Base-by-base conservation (phyloP, 2,888 invertebrate genomes). In the Diploptera punctata region DNA sequence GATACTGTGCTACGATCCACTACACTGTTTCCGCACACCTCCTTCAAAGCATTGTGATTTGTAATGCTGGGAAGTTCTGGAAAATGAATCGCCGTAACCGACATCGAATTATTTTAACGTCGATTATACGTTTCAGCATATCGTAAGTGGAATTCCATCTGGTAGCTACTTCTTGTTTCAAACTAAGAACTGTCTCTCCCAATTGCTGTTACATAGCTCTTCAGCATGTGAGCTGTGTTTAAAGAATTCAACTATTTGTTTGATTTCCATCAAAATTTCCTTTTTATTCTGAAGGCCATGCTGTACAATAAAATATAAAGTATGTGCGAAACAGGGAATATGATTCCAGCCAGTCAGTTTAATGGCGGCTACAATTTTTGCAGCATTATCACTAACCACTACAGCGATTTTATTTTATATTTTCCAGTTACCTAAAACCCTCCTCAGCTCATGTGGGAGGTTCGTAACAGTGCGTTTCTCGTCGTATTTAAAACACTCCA, bases 261-360 rank as follows among this genome's bases (percentile, higher is more conserved):
- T 68, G 10, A 68, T 19, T 67, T 67, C 47, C 3, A 21, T 21
- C 10, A 54, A n/a, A 3, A 54, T 47, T 3, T 26, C 31, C 29
- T 68, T 52, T 24, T 54, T 57, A 19, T 33, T 9, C n/a, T 44
- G 2, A 49, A 21, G 18, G 16, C 43, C 44, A 49, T 67, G 13
- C 16, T 44, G 29, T n/a, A 65, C 26, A 69, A 79, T 72, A 49
- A 79, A 73, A 74, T 79, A 79, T 49, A 80, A 65, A 54, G 73
- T 77, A 70, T 80, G 79, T 26, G 79, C 79, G 68, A 77, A 79
- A 74, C 79, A 80, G 47, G 76, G 38, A n/a, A 79, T 65, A 75
- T 77, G 77, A 21, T 69, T 72, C 78, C 78, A 78, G 19, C 26
- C 29, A 19, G 67, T 67, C 7, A 67, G 44, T 21, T 24, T 5